Evolutionary conservation across 2,888 invertebrate genomes (phyloP), one percentile per base, ranked within the genome.

Genomic region (Brenthis ino): DNA sequence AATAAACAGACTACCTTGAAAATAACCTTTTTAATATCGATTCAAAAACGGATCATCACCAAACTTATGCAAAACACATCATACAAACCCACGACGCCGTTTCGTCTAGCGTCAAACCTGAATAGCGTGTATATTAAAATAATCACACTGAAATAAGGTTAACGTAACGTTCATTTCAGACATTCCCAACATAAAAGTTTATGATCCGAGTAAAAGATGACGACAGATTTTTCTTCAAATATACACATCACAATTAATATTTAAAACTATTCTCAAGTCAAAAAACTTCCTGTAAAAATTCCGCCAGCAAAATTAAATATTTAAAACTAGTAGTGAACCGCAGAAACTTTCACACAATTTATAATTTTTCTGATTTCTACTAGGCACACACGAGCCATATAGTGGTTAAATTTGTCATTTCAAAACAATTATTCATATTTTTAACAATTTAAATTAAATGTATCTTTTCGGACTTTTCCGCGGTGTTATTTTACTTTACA

Each of bases 11-110:
- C 2, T 63, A 53, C 37, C 63, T 63, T 63, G 63, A 53, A 14
- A 63, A 53, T 13, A 37, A 63, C 63, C 13, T 63, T 63, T 33
- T 63, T 50, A 50, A 61, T 20, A 20, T 63, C 20, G 16, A 53
- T 63, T 28, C 33, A 33, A 13, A 53, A 63, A 43, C 16, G 11
- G 63, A 43, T 20, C 6, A 4, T 51, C 51, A 51, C 16, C 61
- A 43, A 37, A 43, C 53, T 63, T 63, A 33, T 53, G 8, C 12
- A 43, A 53, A 53, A 20, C 33, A 37, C n/a, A 53, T 53, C 33
- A 37, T 57, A 47, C 16, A 63, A 63, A 37, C 63, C 63, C 53
- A 63, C 63, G 63, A 63, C 63, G 63, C 63, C 63, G 51, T 63
- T 63, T 16, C 16, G 63, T 63, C 63, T 63, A 51, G 63, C 28